Evolutionary conservation across 1,140 invertebrate genomes (phyloP).

Genomic region (Drosophila hydei): DNA sequence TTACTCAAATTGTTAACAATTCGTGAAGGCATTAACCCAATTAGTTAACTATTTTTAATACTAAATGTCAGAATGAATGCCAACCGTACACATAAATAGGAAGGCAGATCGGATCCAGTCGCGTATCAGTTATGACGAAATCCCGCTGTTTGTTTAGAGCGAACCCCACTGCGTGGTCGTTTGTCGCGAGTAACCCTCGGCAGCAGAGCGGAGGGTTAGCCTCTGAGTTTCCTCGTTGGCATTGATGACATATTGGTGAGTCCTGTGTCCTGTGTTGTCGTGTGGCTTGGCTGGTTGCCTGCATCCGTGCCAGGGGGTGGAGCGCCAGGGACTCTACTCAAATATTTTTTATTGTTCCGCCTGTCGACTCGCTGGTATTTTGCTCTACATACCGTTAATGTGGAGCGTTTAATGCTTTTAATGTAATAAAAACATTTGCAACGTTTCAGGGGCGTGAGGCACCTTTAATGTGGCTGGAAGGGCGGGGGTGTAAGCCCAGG

Average conservation of each 20-base stretch:
- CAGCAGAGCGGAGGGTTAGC: slow-evolving; percentile 13
- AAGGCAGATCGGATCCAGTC: slow-evolving; percentile 40
- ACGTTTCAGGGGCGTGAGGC: slow-evolving; percentile 59
- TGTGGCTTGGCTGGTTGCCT: slow-evolving; percentile 21
- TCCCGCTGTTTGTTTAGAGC: slow-evolving; percentile 72
- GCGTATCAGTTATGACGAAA: slow-evolving; percentile 54
- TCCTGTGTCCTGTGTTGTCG: slow-evolving; percentile 15
- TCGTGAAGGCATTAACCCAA: too few relatives aligned
- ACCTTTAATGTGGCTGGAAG: slow-evolving; percentile 5
- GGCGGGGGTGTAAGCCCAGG: not conserved
- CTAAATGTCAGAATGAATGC: not conserved
- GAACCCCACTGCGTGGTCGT: slow-evolving; percentile 23
- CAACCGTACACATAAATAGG: slow-evolving; percentile 47
- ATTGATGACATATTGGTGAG: slow-evolving; percentile 78
- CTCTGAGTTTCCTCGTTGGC: slow-evolving; percentile 40
- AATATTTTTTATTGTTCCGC: slow-evolving; percentile 20
- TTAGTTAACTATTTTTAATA: too few relatives aligned
- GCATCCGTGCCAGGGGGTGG: slow-evolving; percentile 16
- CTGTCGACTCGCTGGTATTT: slow-evolving; percentile 43
- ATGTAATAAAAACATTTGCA: slow-evolving; percentile 81
- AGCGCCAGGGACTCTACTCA: slow-evolving; percentile 2
- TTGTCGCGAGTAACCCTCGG: slow-evolving; percentile 45
- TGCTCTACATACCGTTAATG: slow-evolving; percentile 77
- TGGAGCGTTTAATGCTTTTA: slow-evolving; percentile 73
- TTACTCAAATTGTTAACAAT: too few relatives aligned